A percentile compares a stretch with the other conserved stretches of the same genome.
phyloP scores from a whole-genome alignment of 2,113 vertebrate genomes.

The Fregata magnificens region DNA sequence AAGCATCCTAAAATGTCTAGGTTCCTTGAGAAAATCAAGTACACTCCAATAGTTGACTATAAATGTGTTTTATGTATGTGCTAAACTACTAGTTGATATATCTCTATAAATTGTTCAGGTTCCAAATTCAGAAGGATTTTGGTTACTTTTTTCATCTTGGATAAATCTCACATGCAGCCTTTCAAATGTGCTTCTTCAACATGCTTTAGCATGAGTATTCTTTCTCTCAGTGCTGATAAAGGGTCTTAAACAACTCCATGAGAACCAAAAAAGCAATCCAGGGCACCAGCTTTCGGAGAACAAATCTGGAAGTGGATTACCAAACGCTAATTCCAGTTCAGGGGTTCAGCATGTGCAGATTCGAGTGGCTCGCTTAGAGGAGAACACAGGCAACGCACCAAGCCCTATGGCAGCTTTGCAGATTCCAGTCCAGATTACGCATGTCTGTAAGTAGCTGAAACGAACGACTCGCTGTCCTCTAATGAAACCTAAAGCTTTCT shows the following conservation, averaged over 20 bases:
- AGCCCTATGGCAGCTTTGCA: slow-evolving; percentile 88
- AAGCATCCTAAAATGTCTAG: background rate
- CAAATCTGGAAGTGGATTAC: slow-evolving; percentile 77
- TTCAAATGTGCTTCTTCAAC: slow-evolving; percentile 35
- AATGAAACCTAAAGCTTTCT: background rate
- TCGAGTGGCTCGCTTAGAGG: slow-evolving; percentile 86
- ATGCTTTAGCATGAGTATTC: slow-evolving; percentile 54
- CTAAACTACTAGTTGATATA: background rate
- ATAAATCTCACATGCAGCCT: background rate
- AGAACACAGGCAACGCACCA: slow-evolving; percentile 72
- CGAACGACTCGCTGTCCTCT: background rate
- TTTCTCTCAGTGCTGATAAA: slow-evolving; percentile 89
- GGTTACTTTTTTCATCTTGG: background rate
- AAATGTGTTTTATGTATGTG: background rate
- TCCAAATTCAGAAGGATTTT: background rate
- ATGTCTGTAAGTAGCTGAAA: slow-evolving; percentile 85
- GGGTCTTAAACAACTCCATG: slow-evolving; percentile 92
- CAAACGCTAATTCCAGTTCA: slow-evolving; percentile 74
- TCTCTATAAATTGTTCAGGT: background rate
- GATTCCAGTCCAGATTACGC: slow-evolving; percentile 97
- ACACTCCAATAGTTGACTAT: background rate
- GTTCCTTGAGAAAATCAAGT: background rate
- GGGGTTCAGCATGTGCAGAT: slow-evolving; percentile 87
- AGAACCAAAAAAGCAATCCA: slow-evolving; percentile 80
- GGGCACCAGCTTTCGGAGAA: slow-evolving; percentile 71